Conservation (phyloP, 2,113 vertebrate genomes). For the Isurus oxyrinchus region DNA sequence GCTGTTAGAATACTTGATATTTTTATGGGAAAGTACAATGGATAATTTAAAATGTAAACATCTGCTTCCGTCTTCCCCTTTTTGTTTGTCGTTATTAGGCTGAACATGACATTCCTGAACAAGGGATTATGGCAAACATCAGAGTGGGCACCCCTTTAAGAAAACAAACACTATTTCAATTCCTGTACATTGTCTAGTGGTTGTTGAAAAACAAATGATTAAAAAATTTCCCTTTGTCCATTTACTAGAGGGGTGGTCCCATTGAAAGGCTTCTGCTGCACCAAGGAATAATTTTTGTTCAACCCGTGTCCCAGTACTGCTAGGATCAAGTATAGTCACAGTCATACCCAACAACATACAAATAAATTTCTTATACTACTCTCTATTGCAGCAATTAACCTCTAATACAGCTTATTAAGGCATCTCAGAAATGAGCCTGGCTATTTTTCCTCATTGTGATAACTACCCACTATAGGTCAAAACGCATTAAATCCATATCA, state of each 20-base stretch:
- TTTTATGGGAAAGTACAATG: conserved; percentile 4
- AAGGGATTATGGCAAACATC: conserved; percentile 18
- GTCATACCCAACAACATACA: background rate
- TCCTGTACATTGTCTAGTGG: background rate
- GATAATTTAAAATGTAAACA: conserved; percentile 26
- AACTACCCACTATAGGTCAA: background rate
- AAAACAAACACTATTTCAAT: background rate
- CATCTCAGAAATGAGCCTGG: background rate
- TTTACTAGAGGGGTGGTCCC: background rate
- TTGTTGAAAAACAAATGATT: conserved; percentile 10
- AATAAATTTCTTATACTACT: background rate
- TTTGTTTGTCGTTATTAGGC: background rate
- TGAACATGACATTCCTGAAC: conserved; percentile 15
- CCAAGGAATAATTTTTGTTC: background rate
- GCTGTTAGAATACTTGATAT: background rate
- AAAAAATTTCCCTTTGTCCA: background rate
- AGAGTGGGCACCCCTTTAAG: background rate
- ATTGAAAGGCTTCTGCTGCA: background rate
- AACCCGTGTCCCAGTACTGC: background rate
- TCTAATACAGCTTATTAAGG: conserved; percentile 6
- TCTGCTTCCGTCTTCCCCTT: background rate
- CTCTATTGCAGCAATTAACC: background rate
- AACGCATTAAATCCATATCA: background rate
- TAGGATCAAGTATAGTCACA: background rate
- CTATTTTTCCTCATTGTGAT: background rate